Evolutionary conservation across 2,113 vertebrate species (phyloP).

Genomic region (Apodemus sylvaticus): DNA sequence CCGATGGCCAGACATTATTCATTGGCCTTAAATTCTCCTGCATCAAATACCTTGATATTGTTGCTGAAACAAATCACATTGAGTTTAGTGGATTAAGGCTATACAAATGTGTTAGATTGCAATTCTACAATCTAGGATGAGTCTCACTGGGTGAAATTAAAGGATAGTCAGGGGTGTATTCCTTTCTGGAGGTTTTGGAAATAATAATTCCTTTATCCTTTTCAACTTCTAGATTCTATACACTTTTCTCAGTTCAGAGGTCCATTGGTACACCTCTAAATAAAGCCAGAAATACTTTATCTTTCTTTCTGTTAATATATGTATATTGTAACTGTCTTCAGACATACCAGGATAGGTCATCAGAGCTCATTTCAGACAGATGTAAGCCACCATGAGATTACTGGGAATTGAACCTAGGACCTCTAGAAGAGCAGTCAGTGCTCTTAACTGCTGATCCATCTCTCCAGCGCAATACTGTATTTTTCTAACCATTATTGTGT

Average conservation of each 20-base stretch:
- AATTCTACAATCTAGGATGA: background rate
- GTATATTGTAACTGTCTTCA: too few relatives aligned
- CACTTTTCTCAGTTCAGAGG: fast-evolving
- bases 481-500: background rate
- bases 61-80: background rate
- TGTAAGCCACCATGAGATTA: too few relatives aligned
- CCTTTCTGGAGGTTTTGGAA: background rate
- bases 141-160: background rate
- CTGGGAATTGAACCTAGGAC: too few relatives aligned
- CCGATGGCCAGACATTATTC: background rate
- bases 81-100: background rate
- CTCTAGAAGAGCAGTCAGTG: too few relatives aligned
- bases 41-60: background rate
- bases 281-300: background rate
- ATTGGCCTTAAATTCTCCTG: background rate
- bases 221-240: background rate
- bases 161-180: fast-evolving
- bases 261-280: background rate
- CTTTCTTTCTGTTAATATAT: too few relatives aligned
- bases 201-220: background rate
- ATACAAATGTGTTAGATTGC: background rate
- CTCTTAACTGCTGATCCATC: too few relatives aligned
- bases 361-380: too few relatives aligned
- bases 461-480: background rate
- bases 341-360: too few relatives aligned